Evolutionary conservation across 2,888 invertebrate species (phyloP).

Genomic region (Galerucella pusilla): DNA sequence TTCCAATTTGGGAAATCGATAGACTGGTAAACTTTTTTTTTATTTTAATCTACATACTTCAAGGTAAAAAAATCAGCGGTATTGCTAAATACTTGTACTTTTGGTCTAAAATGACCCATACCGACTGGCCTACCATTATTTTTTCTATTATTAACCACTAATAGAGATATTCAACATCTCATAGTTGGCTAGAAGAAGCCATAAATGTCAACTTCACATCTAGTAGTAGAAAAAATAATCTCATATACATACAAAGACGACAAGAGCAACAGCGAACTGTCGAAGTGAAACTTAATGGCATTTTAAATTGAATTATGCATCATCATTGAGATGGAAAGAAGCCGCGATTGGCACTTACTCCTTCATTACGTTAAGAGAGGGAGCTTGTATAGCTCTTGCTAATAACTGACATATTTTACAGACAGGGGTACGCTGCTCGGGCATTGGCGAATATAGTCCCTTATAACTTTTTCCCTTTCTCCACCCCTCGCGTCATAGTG

Average conservation of each 20-base stretch:
- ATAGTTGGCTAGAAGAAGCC: too few relatives aligned
- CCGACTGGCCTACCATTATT: too few relatives aligned
- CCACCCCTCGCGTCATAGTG: not conserved
- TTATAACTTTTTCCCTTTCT: not conserved
- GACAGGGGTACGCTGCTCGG: not conserved
- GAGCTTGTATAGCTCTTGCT: slow-evolving; percentile 42
- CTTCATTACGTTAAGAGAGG: slow-evolving; percentile 43
- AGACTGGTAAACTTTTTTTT: too few relatives aligned
- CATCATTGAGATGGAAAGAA: slow-evolving; percentile 56
- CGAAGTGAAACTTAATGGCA: slow-evolving; percentile 54
- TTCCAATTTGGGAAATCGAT: too few relatives aligned
- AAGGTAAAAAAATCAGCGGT: too few relatives aligned
- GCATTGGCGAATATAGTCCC: not conserved
- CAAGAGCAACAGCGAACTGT: slow-evolving; percentile 23
- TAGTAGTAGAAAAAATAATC: not conserved
- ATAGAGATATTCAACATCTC: too few relatives aligned
- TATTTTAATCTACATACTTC: too few relatives aligned
- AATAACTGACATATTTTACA: slow-evolving; percentile 41
- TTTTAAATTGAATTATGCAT: slow-evolving; percentile 57
- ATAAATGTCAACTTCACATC: too few relatives aligned
- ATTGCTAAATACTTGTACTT: too few relatives aligned
- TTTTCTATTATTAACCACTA: too few relatives aligned
- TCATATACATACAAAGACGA: slow-evolving; percentile 11
- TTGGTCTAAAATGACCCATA: too few relatives aligned
- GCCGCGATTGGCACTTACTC: slow-evolving; percentile 56